Evolutionary conservation across 2,113 vertebrate species (phyloP), one percentile per base, ranked within the genome.

Genomic region (Riparia riparia): DNA sequence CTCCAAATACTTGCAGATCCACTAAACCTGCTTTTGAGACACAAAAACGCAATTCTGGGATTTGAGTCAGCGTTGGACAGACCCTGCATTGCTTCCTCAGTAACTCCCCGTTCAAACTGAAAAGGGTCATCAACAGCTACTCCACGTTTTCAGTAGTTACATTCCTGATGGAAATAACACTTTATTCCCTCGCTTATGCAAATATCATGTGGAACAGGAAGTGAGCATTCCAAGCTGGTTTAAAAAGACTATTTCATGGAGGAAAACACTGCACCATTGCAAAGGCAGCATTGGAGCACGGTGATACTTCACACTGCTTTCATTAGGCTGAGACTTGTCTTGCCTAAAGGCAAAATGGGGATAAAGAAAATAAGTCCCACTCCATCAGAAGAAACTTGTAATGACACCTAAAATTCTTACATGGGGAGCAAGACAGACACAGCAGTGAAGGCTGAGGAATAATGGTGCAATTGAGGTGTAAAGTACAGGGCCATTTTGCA

Each of bases 301-400:
- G 0, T 31, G 45, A 92, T 82, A 77, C 50, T 90, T 86, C 94
- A 94, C 81, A 12, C 31, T 5, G 69, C 1, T 83, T 90, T 89
- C 92, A 94, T 94, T 74, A 94, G 82, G 80, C 71, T 64, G 92
- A 81, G 72, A 51, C 82, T 51, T 74, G 80, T 65, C 56, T 95
- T 47, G 72, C 92, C 88, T 68, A 21, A 68, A 42, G 93, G 94
- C 76, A 86, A 91, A 90, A 83, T 1, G 50, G 19, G 72, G 51
- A 84, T 18, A 60, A 49, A 96, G 90, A 65, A 90, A 88, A 29
- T 37, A 87, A 82, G 57, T 60, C 65, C 53, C 68, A 45, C 83
- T 94, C 82, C 80, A 84, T 86, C 83, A 90, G 68, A 73, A 79
- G 47, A 74, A 93, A 86, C 82, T 82, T 83, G 64, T 31, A 93